Evolutionary conservation across 2,888 invertebrate genomes (phyloP), one percentile per base, ranked within the genome.

Genomic region (Clostera curtula): DNA sequence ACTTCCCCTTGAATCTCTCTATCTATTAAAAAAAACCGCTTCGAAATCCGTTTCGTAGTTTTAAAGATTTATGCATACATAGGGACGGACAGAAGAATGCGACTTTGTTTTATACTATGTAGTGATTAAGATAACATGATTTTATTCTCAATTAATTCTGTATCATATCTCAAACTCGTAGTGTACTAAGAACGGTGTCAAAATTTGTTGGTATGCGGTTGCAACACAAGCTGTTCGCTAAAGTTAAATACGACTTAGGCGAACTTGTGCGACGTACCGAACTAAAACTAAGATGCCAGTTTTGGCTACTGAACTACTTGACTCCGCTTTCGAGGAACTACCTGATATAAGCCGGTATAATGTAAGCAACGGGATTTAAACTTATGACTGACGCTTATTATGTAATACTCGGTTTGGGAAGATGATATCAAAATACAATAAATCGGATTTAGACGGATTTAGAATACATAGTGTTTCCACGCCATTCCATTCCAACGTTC

Each of bases 161-260:
- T n/a, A n/a, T n/a, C n/a, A n/a, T n/a, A n/a, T n/a, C n/a, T n/a
- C n/a, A n/a, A n/a, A n/a, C n/a, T n/a, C n/a, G n/a, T n/a, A n/a
- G n/a, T n/a, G n/a, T n/a, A n/a, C n/a, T n/a, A n/a, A n/a, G n/a
- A n/a, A 64, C 58, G 57, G 69, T 73, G 73, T 74, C 73, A 75
- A 75, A 79, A 75, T 79, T 72, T 70, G 72, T 74, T 70, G 65
- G 74, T 69, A 64, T 70, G 75, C 62, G 75, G 76, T 68, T 56
- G 59, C 61, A 65, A 67, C 66, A 66, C 74, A 77, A 72, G 75
- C 75, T 72, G 73, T 64, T 71, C 68, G 49, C 61, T 51, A 40
- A 74, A 75, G 69, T 77, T 75, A 77, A 77, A 77, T 76, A 75
- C 73, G 72, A 77, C 73, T 77, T 76, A 72, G 70, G 51, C 59